phyloP scores from a whole-genome alignment of 2,888 invertebrate species.

The Lepidochitona cinerea region DNA sequence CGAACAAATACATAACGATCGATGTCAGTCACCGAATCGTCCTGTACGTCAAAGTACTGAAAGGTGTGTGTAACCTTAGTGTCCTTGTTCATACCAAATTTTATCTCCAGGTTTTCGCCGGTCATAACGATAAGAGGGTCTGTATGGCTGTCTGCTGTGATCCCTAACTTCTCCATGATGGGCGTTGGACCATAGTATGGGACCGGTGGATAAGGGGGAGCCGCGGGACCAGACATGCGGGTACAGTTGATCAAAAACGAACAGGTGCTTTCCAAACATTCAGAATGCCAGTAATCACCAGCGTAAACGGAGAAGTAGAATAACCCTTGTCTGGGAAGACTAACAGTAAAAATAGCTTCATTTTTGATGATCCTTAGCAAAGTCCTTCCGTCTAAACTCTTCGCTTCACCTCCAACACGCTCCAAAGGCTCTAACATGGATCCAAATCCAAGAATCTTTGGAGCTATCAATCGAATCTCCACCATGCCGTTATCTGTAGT shows the following conservation, averaged over 20 bases:
- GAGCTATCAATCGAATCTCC: conserved; percentile 59
- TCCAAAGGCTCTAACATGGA: conserved; percentile 56
- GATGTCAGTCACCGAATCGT: conserved; percentile 55
- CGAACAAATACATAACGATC: conserved; percentile 63
- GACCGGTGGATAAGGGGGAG: conserved; percentile 59
- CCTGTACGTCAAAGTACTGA: conserved; percentile 59
- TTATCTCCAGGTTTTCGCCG: conserved; percentile 61
- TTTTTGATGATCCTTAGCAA: conserved; percentile 58
- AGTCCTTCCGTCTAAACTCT: conserved; percentile 53
- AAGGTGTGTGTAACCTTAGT: conserved; percentile 63
- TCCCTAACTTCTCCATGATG: conserved; percentile 53
- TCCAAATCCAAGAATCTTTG: conserved; percentile 62
- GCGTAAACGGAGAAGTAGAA: conserved; percentile 71
- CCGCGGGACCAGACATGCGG: conserved; percentile 45
- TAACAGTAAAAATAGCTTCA: conserved; percentile 67
- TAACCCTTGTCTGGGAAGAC: conserved; percentile 68
- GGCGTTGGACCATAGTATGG: conserved; percentile 64
- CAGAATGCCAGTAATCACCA: conserved; percentile 63
- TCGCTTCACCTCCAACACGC: conserved; percentile 41
- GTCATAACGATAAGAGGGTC: conserved; percentile 60
- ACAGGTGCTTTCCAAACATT: conserved; percentile 66
- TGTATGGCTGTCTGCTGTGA: conserved; percentile 46
- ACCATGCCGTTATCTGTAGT: conserved; percentile 59
- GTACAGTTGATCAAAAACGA: conserved; percentile 63
- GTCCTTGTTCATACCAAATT: conserved; percentile 52